Evolutionary conservation across 2,888 invertebrate species (phyloP), one percentile per base, ranked within the genome.

Genomic region (Drosophila neutralis): DNA sequence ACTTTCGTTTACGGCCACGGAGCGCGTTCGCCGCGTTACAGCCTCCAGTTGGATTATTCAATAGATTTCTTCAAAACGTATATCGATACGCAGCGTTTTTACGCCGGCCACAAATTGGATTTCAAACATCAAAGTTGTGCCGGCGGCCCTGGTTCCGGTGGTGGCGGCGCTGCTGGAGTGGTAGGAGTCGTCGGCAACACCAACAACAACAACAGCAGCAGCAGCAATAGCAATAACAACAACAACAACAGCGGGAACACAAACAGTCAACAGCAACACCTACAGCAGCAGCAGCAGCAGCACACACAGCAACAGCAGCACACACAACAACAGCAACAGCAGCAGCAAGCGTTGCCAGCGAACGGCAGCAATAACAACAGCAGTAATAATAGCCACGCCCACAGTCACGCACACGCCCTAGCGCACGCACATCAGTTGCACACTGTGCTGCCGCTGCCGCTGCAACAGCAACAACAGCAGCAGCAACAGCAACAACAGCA

Each of bases 101-200:
- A 92, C 95, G 94, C 92, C 95, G 94, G 95, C 96, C 94, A 95
- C 96, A 96, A 95, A 95, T 96, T 95, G 96, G 97, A 95, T 95
- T 96, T 96, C 96, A 96, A 96, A 94, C 95, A 96, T 94, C 95
- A 95, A 94, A 95, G 95, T 95, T 95, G 94, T 96, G 94, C 94
- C 94, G 94, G 94, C 94, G 94, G 94, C 94, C 92, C 93, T 94
- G 93, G 94, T 93, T 93, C 94, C 93, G 92, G 94, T 94, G 94
- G 93, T 94, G 94, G 78, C 61, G 84, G 76, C 56, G 79, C 89
- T 89, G 88, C 83, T 70, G 84, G 89, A 80, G 86, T 90, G 83
- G 91, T 90, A 83, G 92, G 84, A 91, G 85, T 78, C 85, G 82
- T 80, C 87, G 85, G 75, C 82, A 85, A 82, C 71, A 79, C 57